These are phyloP conservation scores for Triplophysa yarkandensis DNA, from an alignment of 2,797 vertebrate genomes.

Conservation along the genomic window DNA sequence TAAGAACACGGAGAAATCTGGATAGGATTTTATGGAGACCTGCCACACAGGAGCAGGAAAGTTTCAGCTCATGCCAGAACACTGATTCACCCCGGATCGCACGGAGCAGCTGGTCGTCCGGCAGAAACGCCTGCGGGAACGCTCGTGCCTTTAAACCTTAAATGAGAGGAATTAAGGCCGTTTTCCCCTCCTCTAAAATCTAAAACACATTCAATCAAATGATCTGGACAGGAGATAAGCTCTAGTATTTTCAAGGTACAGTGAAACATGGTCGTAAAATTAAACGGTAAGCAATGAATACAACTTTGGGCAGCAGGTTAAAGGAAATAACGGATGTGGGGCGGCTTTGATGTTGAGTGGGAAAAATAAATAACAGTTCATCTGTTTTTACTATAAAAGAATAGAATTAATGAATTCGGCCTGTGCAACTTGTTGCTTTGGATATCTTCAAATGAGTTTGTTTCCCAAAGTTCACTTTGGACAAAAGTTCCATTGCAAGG, in stretches of 20 bases:
- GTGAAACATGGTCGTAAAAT: not conserved
- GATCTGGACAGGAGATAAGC: slow-evolving; percentile 36
- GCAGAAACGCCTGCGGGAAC: slow-evolving; percentile 36
- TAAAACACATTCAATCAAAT: slow-evolving; percentile 37
- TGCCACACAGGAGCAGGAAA: slow-evolving; percentile 49
- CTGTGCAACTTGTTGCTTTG: not conserved
- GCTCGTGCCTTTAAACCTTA: not conserved
- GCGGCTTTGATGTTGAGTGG: not conserved
- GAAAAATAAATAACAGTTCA: not conserved
- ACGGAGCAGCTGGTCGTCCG: slow-evolving; percentile 49
- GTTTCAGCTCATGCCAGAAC: slow-evolving; percentile 48
- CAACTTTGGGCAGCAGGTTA: not conserved
- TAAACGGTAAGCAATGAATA: not conserved
- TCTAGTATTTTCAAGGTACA: slow-evolving; percentile 11
- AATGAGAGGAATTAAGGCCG: slow-evolving; percentile 34
- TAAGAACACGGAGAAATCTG: slow-evolving; percentile 59
- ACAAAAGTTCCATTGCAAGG: slow-evolving; percentile 27
- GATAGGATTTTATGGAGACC: slow-evolving; percentile 62
- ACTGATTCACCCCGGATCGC: slow-evolving; percentile 50
- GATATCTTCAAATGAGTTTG: too few relatives aligned
- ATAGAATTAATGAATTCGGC: not conserved
- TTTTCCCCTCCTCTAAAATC: not conserved
- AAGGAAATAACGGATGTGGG: not conserved
- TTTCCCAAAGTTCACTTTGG: too few relatives aligned
- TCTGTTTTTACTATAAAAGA: not conserved